These are phyloP conservation scores for Gadus chalcogrammus DNA, from an alignment of 2,113 vertebrate genomes.

Conservation along the genomic window DNA sequence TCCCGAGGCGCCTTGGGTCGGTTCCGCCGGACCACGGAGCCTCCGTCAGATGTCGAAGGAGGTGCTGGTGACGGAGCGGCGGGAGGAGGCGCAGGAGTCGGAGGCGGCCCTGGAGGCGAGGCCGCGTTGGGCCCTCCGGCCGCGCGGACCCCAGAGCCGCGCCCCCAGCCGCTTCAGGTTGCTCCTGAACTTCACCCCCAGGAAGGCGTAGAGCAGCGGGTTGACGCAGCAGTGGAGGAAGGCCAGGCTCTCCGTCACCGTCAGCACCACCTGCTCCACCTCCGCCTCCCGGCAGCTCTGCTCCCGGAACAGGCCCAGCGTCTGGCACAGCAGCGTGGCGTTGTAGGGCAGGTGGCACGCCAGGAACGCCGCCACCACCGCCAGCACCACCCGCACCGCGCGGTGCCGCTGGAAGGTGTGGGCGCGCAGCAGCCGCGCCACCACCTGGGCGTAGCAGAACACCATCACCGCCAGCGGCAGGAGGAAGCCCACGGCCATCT, in stretches of 20 bases:
- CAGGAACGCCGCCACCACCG: slow-evolving; percentile 82
- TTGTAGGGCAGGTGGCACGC: slow-evolving; percentile 87
- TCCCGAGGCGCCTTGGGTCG: too few relatives aligned
- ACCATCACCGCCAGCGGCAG: slow-evolving; percentile 82
- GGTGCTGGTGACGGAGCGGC: slow-evolving; percentile 67
- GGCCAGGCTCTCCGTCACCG: slow-evolving; percentile 75
- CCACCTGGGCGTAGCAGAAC: slow-evolving; percentile 80
- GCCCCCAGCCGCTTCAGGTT: slow-evolving; percentile 81
- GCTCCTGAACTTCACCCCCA: slow-evolving; percentile 86
- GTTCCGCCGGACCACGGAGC: too few relatives aligned
- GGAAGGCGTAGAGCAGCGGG: slow-evolving; percentile 89
- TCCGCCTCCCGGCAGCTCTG: slow-evolving; percentile 41
- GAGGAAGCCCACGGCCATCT: slow-evolving; percentile 83
- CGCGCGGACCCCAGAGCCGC: slow-evolving; percentile 76
- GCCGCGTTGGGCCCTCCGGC: slow-evolving; percentile 61
- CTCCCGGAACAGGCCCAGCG: slow-evolving; percentile 39
- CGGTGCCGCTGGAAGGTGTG: slow-evolving; percentile 84
- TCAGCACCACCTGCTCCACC: slow-evolving; percentile 33
- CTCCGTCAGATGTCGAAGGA: slow-evolving; percentile 79
- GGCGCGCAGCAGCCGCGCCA: slow-evolving; percentile 77
- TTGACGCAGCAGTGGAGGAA: slow-evolving; percentile 92
- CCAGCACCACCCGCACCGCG: slow-evolving; percentile 83
- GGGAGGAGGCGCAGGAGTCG: slow-evolving; percentile 68
- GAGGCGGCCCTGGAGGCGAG: slow-evolving; percentile 64
- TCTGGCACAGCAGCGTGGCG: slow-evolving; percentile 67